These are phyloP conservation scores for Cichladusa arquata DNA, from an alignment of 2,113 vertebrate genomes.

Conservation along the genomic window DNA sequence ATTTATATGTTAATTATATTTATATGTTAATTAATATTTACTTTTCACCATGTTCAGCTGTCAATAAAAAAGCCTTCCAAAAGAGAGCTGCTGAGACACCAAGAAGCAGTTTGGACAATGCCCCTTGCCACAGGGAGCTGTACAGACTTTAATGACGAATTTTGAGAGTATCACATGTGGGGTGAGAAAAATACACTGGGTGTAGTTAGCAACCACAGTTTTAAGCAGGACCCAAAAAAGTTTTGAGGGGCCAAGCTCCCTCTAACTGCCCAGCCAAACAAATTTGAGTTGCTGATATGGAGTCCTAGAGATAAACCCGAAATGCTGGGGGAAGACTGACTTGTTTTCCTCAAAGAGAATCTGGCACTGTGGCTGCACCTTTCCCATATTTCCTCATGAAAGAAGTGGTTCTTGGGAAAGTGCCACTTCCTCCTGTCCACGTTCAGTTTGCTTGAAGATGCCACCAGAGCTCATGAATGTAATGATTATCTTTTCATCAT, in stretches of 20 bases:
- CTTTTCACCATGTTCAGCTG: background rate
- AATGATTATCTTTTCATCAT: background rate
- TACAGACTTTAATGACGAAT: background rate
- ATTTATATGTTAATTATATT: too few relatives aligned
- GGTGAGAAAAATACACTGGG: background rate
- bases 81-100: background rate
- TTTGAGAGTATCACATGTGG: background rate
- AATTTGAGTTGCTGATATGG: background rate
- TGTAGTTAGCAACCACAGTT: accelerated
- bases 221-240: background rate
- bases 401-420: background rate
- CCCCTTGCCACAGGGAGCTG: background rate
- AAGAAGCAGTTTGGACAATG: background rate
- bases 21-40: background rate
- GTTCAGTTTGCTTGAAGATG: background rate
- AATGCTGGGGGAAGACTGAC: background rate
- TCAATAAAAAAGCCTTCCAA: background rate
- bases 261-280: too few relatives aligned
- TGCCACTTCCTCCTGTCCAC: background rate
- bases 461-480: background rate
- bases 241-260: background rate
- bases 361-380: background rate
- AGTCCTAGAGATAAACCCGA: background rate
- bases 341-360: background rate
- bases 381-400: background rate